Evolutionary conservation across 2,797 vertebrate species (phyloP), one percentile per base, ranked within the genome.

Genomic region (Fratercula arctica): DNA sequence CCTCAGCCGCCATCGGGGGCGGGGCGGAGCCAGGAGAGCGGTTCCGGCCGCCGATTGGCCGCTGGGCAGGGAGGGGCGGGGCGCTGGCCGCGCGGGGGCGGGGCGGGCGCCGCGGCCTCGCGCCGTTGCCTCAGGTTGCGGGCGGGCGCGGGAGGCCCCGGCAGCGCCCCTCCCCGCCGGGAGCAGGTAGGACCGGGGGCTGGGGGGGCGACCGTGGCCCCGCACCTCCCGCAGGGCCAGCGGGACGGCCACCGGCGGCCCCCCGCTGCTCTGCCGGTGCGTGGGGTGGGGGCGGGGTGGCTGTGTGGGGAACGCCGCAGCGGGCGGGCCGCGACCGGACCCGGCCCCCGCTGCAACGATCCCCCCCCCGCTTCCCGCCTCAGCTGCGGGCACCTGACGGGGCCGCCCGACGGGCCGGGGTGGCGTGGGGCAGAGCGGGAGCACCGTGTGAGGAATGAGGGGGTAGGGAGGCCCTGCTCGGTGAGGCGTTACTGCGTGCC

Each of bases 131-230:
- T 59, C 11, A 16, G 63, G 56, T 26, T 28, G 4, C 43, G 33
- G 25, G 64, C n/a, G 70, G 53, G 48, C 23, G 26, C 25, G 39
- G 39, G 50, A 41, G 69, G 81, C 8, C 23, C 15, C 2, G 37
- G 28, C 8, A 18, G 20, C 13, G 29, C 7, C 39, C 24, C 19
- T 64, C 7, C 13, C 53, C 25, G 53, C 29, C 6, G 53, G 9
- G 35, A 25, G 23, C 83, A 84, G 92, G 84, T 93, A 89, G 28
- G 85, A 51, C 5, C 5, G 23, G 14, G 11, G 24, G 29, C 33
- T 21, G 17, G 15, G 33, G 6, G 4, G 31, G 9, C n/a, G 3
- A 41, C 8, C 3, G 21, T 10, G 4, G 6, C 16, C 29, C 11
- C 20, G 2, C 31, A 11, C 14, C 25, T 25, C 17, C 29, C 51